Conservation (phyloP, 2,797 vertebrate genomes). For the Botia almorhae region DNA sequence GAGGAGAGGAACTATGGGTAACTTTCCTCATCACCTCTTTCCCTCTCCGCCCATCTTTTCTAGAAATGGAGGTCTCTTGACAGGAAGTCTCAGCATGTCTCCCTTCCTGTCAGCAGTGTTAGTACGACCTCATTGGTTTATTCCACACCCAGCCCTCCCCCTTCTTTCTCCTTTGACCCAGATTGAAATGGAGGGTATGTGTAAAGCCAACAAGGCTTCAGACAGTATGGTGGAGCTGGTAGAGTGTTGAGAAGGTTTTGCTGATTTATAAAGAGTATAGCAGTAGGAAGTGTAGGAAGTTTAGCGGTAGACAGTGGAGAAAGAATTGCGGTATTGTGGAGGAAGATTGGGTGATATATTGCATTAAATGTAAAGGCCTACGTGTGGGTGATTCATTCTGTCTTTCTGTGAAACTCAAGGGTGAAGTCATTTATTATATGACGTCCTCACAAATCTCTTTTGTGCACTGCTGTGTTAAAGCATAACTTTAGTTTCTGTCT, state of each 20-base stretch:
- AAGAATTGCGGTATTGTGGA: background rate
- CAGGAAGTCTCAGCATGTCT: background rate
- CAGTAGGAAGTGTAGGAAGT: background rate
- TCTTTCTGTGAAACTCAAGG: background rate
- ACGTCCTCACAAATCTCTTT: background rate
- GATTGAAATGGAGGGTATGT: background rate
- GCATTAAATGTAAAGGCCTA: slow-evolving; percentile 7
- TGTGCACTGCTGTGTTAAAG: background rate
- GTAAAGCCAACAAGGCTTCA: background rate
- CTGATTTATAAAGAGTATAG: background rate
- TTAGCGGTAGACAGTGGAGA: background rate
- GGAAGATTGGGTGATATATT: background rate
- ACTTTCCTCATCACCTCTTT: background rate
- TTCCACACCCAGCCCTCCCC: background rate
- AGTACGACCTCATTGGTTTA: background rate
- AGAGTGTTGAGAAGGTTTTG: background rate
- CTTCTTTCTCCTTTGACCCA: slow-evolving; percentile 1
- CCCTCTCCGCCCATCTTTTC: background rate
- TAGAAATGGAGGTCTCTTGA: background rate
- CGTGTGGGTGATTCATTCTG: slow-evolving; percentile 1
- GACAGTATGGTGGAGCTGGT: background rate
- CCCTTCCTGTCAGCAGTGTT: background rate
- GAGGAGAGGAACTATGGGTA: background rate
- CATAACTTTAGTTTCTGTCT: background rate
- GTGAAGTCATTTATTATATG: background rate